Base-by-base conservation (phyloP, 2,113 vertebrate species). In the Elaphurus davidianus region DNA sequence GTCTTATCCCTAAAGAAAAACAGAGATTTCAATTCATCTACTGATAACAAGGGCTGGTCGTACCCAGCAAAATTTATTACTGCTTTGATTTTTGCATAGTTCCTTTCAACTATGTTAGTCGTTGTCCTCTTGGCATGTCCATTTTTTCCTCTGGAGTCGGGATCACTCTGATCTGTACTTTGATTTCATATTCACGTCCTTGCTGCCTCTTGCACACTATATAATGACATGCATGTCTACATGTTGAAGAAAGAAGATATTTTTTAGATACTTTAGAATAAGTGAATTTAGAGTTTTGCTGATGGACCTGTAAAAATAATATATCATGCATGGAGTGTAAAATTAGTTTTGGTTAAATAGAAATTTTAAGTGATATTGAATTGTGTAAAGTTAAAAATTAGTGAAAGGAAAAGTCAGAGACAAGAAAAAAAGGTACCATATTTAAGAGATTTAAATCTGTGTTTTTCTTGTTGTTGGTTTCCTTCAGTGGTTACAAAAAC, bases 31-130 rank as follows among this genome's bases (percentile, higher is more conserved):
- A 21, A 23, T 62, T 90, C 45, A 86, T 91, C 43, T 81, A 16
- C 33, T 90, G 47, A 82, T 78, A 67, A 93, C 5, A 76, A 54
- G 27, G 30, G 28, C 52, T 60, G 11, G 11, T 67, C 94, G 6
- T 95, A 15, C 60, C 64, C 88, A 64, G 43, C n/a, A 15, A 95
- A 95, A 98, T 94, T 96, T 82, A 88, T 87, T 45, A n/a, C 7
- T 59, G 14, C 81, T 96, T 91, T 97, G 94, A 95, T 85, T 96
- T 95, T 90, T 81, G 79, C 78, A 50, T 59, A 3, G 23, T 6
- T 97, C 17, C 64, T 94, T 92, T 54, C 3, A 3, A 92, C 9
- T 90, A n/a, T 87, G 8, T 71, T 85, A 62, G 12, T 59, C 82
- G 30, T 71, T 27, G 0, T 88, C 21, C 30, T 43, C 59, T 52